phyloP scores from a whole-genome alignment of 2,888 invertebrate species.

The Lasioglossum marginatum region DNA sequence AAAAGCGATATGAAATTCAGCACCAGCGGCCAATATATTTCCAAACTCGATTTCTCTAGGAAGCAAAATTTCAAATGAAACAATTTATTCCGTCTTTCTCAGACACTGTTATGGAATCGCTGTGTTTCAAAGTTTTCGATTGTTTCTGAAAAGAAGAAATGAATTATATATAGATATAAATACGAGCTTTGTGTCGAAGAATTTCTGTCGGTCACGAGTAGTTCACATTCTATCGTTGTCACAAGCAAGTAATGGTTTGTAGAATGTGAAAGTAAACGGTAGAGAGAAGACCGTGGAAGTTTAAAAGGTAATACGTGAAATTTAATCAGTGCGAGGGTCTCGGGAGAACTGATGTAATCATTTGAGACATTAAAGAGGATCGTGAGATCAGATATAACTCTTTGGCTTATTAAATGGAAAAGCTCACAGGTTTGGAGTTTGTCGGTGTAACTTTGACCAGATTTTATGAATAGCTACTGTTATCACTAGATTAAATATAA shows the following conservation, averaged over 20 bases:
- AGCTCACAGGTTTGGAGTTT: not conserved
- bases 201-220: not conserved
- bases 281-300: no score
- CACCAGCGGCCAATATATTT: not conserved
- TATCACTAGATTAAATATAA: not conserved
- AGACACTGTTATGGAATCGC: not conserved
- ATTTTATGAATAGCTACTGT: not conserved
- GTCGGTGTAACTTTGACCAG: not conserved
- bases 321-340: constrained; percentile 2
- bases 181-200: not conserved
- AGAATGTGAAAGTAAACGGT: not conserved
- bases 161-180: not conserved
- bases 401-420: not conserved
- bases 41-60: not conserved
- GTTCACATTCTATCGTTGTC: not conserved
- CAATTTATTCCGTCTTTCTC: not conserved
- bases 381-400: constrained; percentile 1
- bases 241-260: not conserved
- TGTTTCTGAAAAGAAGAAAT: not conserved
- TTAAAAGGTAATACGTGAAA: constrained; percentile 1
- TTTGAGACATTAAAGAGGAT: constrained; percentile 9
- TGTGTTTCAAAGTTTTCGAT: not conserved
- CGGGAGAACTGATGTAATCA: constrained; percentile 6
- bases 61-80: not conserved
- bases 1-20: not conserved